These are phyloP conservation scores for Quadroppia sp. DNA, from an alignment of 2,888 invertebrate species.

Conservation along the genomic window DNA sequence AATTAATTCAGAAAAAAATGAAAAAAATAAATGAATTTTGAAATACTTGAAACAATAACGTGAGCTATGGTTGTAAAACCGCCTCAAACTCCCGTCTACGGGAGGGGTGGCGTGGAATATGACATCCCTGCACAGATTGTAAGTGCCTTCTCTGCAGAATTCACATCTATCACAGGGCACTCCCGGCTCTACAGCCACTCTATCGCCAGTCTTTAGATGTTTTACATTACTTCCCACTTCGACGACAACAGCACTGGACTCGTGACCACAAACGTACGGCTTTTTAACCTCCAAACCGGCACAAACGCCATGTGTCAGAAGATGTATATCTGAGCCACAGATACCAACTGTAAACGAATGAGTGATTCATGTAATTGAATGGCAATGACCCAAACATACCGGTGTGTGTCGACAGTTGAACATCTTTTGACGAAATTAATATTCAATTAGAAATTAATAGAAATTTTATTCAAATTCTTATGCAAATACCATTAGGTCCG, in stretches of 20 bases:
- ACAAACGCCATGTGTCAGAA: constrained; percentile 75
- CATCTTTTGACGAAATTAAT: neutral
- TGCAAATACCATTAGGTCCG: constrained; percentile 29
- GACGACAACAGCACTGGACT: constrained; percentile 62
- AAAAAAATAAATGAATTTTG: neutral
- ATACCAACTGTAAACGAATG: constrained; percentile 72
- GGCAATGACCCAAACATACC: neutral
- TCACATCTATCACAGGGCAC: constrained; percentile 77
- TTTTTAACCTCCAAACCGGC: constrained; percentile 77
- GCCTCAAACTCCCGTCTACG: constrained; percentile 75
- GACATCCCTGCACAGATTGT: constrained; percentile 93
- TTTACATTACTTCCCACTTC: constrained; percentile 64
- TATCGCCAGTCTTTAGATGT: constrained; percentile 64
- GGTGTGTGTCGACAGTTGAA: constrained; percentile 8
- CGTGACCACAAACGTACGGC: constrained; percentile 94
- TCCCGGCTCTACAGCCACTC: constrained; percentile 92
- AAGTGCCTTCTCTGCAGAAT: constrained; percentile 79
- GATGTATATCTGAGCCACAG: constrained; percentile 91
- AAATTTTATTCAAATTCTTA: neutral
- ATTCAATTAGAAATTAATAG: neutral
- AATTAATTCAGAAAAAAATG: neutral
- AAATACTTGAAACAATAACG: constrained; percentile 55
- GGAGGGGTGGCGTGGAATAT: constrained; percentile 61
- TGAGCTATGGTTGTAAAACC: constrained; percentile 78
- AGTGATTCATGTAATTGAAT: neutral